Evolutionary conservation across 2,797 vertebrate genomes (phyloP).

Genomic region (Selene dorsalis): DNA sequence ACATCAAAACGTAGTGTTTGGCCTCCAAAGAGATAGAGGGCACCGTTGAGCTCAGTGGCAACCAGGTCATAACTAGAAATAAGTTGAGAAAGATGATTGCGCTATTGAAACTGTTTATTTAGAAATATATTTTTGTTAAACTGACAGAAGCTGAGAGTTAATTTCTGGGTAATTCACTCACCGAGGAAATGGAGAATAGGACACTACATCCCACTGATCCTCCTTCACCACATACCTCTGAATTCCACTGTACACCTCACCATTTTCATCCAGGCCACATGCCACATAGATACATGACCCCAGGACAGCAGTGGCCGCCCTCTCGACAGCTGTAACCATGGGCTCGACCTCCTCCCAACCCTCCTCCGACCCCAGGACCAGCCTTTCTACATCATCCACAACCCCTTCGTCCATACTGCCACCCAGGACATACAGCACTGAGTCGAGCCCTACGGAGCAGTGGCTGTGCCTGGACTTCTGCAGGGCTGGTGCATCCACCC

Average conservation of each 20-base stretch:
- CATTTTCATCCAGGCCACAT: constrained; percentile 92
- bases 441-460: constrained; percentile 85
- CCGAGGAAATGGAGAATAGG: constrained; percentile 90
- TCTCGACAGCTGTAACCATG: constrained; percentile 88
- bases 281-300: constrained; percentile 86
- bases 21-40: constrained; percentile 90
- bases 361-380: constrained; percentile 79
- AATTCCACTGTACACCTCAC: constrained; percentile 88
- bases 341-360: constrained; percentile 86
- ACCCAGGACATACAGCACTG: constrained; percentile 87
- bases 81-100: not conserved
- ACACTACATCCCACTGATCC: constrained; percentile 90
- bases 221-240: constrained; percentile 85
- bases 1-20: constrained; percentile 87
- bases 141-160: not conserved
- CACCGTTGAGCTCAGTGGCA: constrained; percentile 88
- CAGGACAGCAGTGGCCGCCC: constrained; percentile 81
- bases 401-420: constrained; percentile 89
- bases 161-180: constrained; percentile 61
- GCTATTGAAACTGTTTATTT: not conserved
- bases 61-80: constrained; percentile 90
- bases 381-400: constrained; percentile 85
- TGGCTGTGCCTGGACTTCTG: constrained; percentile 90
- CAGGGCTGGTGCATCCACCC: constrained; percentile 89
- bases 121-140: not conserved